A percentile compares a stretch with the other conserved stretches of the same genome.
These are phyloP conservation scores for Endomychus coccineus DNA, from an alignment of 2,888 invertebrate genomes.

Conservation along the genomic window DNA sequence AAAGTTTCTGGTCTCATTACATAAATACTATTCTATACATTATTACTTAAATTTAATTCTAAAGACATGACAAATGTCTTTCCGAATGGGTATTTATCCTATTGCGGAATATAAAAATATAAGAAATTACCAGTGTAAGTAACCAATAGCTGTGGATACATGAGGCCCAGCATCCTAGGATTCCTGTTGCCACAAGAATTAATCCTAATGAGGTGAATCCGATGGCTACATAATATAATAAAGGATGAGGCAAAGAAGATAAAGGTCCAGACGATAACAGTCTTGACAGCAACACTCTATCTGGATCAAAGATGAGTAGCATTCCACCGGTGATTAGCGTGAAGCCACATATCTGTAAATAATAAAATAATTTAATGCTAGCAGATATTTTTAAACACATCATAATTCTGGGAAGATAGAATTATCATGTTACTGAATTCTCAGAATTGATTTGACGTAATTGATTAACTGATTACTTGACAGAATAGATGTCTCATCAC, in stretches of 20 bases:
- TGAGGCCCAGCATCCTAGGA: conserved; percentile 76
- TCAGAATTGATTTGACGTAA: neutral
- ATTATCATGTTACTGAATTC: neutral
- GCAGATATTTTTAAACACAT: no score
- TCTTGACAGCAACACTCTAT: conserved; percentile 63
- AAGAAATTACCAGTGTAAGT: conserved; percentile 60
- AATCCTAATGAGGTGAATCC: conserved; percentile 63
- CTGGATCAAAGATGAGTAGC: conserved; percentile 62
- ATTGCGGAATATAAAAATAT: no score
- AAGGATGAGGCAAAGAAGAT: conserved; percentile 57
- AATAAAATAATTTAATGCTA: conserved; percentile 10
- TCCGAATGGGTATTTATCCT: no score
- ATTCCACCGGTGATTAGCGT: conserved; percentile 64
- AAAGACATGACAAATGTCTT: no score
- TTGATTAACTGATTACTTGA: neutral
- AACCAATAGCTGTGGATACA: conserved; percentile 68
- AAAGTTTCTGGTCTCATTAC: no score
- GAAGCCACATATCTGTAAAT: conserved; percentile 63
- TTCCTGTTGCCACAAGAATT: conserved; percentile 58
- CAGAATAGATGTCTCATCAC: no score
- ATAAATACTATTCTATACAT: no score
- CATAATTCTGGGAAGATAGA: neutral
- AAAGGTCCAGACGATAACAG: conserved; percentile 58
- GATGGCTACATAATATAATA: conserved; percentile 69
- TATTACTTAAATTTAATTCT: no score